phyloP scores from a whole-genome alignment of 37 sponge, comb jelly and placozoan genomes.

The Chondrosia reniformis region DNA sequence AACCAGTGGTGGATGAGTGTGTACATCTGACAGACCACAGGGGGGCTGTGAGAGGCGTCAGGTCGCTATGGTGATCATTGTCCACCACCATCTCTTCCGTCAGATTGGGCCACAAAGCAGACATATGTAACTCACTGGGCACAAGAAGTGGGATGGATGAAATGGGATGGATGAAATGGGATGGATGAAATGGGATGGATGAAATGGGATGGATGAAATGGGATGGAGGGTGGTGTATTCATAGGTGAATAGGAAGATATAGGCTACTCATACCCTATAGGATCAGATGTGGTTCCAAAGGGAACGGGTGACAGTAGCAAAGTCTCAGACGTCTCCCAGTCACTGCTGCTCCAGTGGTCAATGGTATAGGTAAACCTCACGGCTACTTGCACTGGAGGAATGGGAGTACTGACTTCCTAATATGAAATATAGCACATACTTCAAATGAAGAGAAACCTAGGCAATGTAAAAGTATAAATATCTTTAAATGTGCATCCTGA shows the following conservation, averaged over 20 bases:
- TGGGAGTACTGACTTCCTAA: background rate
- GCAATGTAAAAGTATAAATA: too few relatives aligned
- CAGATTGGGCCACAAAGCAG: slow-evolving; percentile 74
- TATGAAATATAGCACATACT: too few relatives aligned
- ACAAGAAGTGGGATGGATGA: background rate
- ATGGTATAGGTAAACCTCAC: slow-evolving; percentile 64
- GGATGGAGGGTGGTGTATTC: background rate
- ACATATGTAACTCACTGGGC: slow-evolving; percentile 71
- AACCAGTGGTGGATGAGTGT: slow-evolving; percentile 33
- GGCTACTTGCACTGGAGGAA: slow-evolving; percentile 49
- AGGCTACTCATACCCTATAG: slow-evolving; percentile 44
- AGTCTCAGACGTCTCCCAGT: slow-evolving; percentile 43
- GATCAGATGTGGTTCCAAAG: slow-evolving; percentile 62
- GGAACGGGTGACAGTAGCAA: slow-evolving; percentile 25
- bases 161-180: background rate
- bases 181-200: background rate
- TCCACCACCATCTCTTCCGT: slow-evolving; percentile 75
- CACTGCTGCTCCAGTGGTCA: slow-evolving; percentile 57
- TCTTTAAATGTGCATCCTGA: too few relatives aligned
- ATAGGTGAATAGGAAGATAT: too few relatives aligned
- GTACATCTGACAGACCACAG: slow-evolving; percentile 55
- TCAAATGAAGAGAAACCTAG: too few relatives aligned
- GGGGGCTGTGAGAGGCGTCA: slow-evolving; percentile 68
- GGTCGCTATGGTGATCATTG: slow-evolving; percentile 60
- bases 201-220: background rate